Conservation (phyloP, 2,888 invertebrate species). For the Cinara cedri region DNA sequence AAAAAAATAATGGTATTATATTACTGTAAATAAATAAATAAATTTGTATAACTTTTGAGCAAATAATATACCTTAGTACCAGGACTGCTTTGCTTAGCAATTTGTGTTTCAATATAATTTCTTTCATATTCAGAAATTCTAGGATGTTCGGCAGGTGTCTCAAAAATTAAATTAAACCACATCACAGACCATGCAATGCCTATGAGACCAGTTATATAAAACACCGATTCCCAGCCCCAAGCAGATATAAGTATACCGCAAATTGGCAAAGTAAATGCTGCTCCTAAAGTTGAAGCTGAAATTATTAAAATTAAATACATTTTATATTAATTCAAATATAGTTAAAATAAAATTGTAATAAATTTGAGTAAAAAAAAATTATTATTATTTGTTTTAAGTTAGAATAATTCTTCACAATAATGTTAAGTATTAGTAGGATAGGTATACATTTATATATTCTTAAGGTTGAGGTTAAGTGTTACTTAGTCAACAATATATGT, state of each 20-base stretch:
- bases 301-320: background rate
- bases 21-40: no score
- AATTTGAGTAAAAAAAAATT: no score
- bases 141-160: conserved; percentile 82
- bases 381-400: no score
- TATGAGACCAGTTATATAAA: conserved; percentile 82
- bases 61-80: conserved; percentile 61
- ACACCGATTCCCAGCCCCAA: conserved; percentile 87
- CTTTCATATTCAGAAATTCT: conserved; percentile 77
- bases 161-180: conserved; percentile 82
- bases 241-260: conserved; percentile 81
- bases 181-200: conserved; percentile 80
- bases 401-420: no score
- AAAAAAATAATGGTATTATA: no score
- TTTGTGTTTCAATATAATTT: conserved; percentile 73
- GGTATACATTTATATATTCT: no score
- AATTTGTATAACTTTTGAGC: background rate
- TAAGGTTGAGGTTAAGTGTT: no score
- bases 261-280: conserved; percentile 87
- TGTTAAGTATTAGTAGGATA: no score
- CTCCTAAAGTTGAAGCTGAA: conserved; percentile 86
- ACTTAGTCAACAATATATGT: no score
- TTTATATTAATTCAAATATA: background rate
- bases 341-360: background rate
- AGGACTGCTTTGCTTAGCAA: conserved; percentile 65